These are phyloP conservation scores for Limnothrissa miodon DNA, from an alignment of 2,113 vertebrate genomes.

Conservation along the genomic window DNA sequence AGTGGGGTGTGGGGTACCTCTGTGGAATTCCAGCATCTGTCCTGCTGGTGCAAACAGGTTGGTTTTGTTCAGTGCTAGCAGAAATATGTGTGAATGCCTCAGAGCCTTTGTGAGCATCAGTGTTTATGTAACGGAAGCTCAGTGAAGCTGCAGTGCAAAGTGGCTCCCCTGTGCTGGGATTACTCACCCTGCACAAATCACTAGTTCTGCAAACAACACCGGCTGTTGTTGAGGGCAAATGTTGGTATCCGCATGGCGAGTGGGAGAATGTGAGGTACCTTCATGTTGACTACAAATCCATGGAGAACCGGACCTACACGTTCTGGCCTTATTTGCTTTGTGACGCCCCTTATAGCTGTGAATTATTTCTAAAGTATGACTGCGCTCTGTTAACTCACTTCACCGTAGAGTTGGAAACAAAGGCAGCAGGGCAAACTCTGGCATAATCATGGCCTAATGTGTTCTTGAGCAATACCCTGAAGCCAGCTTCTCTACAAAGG, in stretches of 20 bases:
- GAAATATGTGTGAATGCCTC: neutral
- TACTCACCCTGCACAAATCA: slow-evolving; percentile 5
- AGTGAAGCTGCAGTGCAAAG: slow-evolving; percentile 1
- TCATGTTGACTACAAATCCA: neutral
- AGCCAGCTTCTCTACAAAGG: neutral
- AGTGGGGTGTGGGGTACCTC: neutral
- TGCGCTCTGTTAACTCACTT: neutral
- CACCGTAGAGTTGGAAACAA: neutral
- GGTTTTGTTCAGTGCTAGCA: neutral
- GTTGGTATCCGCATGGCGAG: neutral
- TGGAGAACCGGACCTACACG: neutral
- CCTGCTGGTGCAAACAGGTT: neutral
- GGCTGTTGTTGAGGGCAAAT: neutral
- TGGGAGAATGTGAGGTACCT: too few relatives aligned
- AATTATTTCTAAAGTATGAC: neutral
- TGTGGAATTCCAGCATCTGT: neutral
- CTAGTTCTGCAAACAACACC: neutral
- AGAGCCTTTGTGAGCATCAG: neutral
- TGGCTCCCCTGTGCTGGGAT: neutral
- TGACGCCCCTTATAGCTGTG: neutral
- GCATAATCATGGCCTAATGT: neutral
- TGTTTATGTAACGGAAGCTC: slow-evolving; percentile 2
- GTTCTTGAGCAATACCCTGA: neutral
- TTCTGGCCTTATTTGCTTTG: neutral
- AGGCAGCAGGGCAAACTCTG: neutral